Conservation (phyloP, 2,797 vertebrate species). For the Columba guinea region DNA sequence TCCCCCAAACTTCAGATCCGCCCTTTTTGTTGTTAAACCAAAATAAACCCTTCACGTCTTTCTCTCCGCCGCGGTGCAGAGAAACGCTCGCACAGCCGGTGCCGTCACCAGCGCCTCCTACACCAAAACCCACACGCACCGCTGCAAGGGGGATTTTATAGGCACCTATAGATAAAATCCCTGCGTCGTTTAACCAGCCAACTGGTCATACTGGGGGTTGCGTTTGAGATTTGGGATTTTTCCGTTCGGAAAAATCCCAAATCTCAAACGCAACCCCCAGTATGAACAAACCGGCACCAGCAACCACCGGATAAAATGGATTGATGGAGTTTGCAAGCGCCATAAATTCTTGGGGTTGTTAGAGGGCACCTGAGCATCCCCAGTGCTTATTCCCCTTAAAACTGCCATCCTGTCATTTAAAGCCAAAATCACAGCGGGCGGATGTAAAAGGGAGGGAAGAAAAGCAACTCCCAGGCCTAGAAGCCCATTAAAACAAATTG, state of each 20-base stretch:
- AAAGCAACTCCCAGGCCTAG: neutral
- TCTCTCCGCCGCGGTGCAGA: neutral
- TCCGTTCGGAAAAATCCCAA: too few relatives aligned
- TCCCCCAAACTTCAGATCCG: neutral
- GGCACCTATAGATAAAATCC: neutral
- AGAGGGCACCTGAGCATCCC: neutral
- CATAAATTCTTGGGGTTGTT: neutral
- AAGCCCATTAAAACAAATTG: neutral
- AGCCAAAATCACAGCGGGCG: rapidly evolving
- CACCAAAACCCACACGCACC: neutral
- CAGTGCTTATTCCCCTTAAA: too few relatives aligned
- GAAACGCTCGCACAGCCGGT: neutral
- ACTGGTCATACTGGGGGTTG: too few relatives aligned
- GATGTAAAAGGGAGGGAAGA: neutral
- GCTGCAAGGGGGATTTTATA: neutral
- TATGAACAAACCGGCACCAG: rapidly evolving
- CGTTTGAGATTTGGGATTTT: too few relatives aligned
- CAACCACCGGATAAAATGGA: rapidly evolving
- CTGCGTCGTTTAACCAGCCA: neutral
- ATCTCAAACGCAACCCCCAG: too few relatives aligned
- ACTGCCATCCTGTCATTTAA: too few relatives aligned
- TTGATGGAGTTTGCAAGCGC: neutral
- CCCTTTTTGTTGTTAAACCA: too few relatives aligned
- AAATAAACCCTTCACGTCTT: neutral
- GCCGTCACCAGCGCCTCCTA: constrained; percentile 20